Evolutionary conservation across 2,797 vertebrate species (phyloP), one percentile per base, ranked within the genome.

Genomic region (Pteropus rufus): DNA sequence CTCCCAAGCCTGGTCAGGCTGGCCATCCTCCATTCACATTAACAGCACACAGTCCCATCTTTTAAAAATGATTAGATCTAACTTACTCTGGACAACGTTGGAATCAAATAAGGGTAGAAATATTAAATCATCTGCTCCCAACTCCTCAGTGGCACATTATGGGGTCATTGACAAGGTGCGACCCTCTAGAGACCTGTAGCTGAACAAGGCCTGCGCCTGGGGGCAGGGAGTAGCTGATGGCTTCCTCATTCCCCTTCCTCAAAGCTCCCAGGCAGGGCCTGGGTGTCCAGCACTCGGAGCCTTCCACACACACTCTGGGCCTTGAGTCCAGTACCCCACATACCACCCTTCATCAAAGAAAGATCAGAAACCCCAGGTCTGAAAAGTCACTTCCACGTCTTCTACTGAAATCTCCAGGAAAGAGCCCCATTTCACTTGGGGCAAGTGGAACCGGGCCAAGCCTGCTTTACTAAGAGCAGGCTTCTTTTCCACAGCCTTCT

Each of bases 81-180:
- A 44, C 64, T 84, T n/a, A 69, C 39, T 81, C 26, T 34, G 44
- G 87, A 54, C 46, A 86, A 56, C 58, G 56, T 39, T 52, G 21
- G 64, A 85, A 64, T 94, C 73, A 58, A 84, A 52, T 34, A 84
- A 94, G 58, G 4, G 10, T 34, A 76, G 64, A 84, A 91, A 70
- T 70, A 44, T 16, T 62, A 67, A 77, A 41, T 88, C 56, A 79
- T 21, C 4, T 29, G 10, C 0, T 23, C 10, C 16, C 41, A 29
- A 0, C 3, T 64, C 21, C 1, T 44, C 12, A 24, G 56, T 8
- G 19, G 15, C 23, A 31, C 0, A 0, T 14, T n/a, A 5, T 7
- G 18, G 31, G 36, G 11, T 60, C 39, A 26, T 14, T 62, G 21
- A 54, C 2, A 16, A 16, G 29, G 34, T 2, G 0, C 3, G 56